A percentile compares a stretch with the other conserved stretches of the same genome.
Conservation (phyloP, 2,113 vertebrate species). For the Mystacornis crossleyi region DNA sequence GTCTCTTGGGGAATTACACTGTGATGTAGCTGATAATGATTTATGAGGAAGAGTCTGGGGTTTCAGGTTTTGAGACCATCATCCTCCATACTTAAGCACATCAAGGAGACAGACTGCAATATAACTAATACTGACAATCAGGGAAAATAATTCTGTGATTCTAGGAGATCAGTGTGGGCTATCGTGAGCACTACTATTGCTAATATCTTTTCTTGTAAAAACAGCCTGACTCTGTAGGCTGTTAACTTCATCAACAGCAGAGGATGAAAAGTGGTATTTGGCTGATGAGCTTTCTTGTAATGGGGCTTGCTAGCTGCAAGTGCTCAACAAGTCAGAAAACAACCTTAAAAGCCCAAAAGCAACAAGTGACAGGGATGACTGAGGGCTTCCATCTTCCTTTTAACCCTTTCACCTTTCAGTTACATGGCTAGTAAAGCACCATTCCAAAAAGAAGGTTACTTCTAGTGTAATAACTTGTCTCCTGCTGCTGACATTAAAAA, state of each 20-base stretch:
- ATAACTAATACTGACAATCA: background rate
- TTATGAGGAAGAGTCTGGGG: background rate
- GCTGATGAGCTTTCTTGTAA: background rate
- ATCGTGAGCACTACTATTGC: background rate
- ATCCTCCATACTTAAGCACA: background rate
- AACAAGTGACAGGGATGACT: background rate
- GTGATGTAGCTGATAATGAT: background rate
- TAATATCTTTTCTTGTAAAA: background rate
- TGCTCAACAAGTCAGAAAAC: background rate
- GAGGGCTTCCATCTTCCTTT: background rate
- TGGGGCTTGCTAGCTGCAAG: background rate
- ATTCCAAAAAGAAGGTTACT: background rate
- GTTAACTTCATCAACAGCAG: background rate
- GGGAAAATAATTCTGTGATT: background rate
- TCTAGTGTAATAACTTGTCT: background rate
- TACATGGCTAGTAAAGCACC: background rate
- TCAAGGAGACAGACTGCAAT: background rate
- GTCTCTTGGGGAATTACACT: background rate
- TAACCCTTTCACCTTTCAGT: background rate
- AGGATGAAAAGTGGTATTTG: background rate
- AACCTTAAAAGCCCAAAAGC: background rate
- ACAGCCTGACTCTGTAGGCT: background rate
- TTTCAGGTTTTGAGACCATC: background rate
- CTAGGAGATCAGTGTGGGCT: background rate
- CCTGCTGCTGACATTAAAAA: background rate